A percentile compares a stretch with the other conserved stretches of the same genome.
Conservation (phyloP, 2,888 invertebrate genomes). For the Stegophylla sp. region DNA sequence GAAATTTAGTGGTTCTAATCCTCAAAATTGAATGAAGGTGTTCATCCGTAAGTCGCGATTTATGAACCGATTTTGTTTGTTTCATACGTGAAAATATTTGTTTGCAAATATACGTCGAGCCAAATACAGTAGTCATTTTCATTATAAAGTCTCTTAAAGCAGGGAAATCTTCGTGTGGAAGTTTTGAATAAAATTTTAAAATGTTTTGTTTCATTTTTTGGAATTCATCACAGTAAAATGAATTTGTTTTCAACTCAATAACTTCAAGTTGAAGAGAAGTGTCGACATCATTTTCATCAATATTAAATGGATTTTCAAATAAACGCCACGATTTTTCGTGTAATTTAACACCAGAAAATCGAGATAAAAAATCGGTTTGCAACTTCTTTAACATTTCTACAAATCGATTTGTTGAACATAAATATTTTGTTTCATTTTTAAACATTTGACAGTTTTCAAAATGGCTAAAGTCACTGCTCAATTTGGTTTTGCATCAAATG, state of each 20-base stretch:
- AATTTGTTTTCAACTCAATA: constrained; percentile 11
- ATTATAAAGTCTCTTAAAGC: neutral
- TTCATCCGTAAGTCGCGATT: no score
- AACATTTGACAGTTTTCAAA: no score
- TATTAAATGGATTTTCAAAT: no score
- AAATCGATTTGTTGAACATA: no score
- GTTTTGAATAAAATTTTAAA: constrained; percentile 11
- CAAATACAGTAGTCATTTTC: constrained; percentile 9
- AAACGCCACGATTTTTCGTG: neutral
- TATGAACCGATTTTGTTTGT: neutral
- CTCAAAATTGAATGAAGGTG: no score
- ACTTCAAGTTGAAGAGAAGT: constrained; percentile 3
- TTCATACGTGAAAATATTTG: constrained; percentile 9
- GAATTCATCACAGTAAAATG: constrained; percentile 2
- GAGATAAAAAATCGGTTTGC: no score
- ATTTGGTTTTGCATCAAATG: no score
- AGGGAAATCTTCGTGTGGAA: neutral
- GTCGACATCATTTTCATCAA: neutral
- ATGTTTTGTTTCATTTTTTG: neutral
- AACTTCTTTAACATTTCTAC: no score
- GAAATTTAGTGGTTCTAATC: no score
- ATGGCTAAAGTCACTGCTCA: no score
- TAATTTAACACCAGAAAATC: neutral
- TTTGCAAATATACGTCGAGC: neutral
- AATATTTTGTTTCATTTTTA: no score